phyloP scores from a whole-genome alignment of 2,113 vertebrate genomes.

The Phalacrocorax carbo region DNA sequence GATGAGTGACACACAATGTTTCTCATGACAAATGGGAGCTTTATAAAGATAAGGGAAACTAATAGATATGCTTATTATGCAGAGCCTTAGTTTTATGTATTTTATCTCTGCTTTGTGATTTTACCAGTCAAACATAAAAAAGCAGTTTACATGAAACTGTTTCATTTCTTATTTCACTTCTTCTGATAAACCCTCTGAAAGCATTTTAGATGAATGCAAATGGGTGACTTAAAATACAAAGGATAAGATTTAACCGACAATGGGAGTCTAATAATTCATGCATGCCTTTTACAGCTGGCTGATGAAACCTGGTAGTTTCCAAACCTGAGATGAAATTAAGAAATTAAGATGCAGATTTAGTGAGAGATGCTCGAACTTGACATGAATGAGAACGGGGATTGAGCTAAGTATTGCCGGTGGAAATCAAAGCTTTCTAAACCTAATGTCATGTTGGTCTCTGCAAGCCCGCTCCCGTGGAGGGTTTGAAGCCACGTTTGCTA shows the following conservation, averaged over 20 bases:
- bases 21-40: slow-evolving; percentile 43
- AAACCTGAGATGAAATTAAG: slow-evolving; percentile 21
- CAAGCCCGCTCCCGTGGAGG: rapidly evolving
- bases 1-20: slow-evolving; percentile 39
- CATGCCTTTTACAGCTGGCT: background rate
- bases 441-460: rapidly evolving
- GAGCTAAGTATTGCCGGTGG: background rate
- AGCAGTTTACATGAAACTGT: slow-evolving; percentile 13
- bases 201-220: slow-evolving; percentile 48
- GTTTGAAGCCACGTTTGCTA: background rate
- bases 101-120: slow-evolving; percentile 46
- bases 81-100: slow-evolving; percentile 16
- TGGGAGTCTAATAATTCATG: background rate
- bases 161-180: slow-evolving; percentile 46
- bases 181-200: background rate
- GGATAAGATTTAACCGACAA: background rate
- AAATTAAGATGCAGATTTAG: slow-evolving; percentile 30
- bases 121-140: slow-evolving; percentile 39
- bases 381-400: background rate
- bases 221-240: slow-evolving; percentile 23
- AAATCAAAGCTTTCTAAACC: background rate
- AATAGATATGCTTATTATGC: slow-evolving; percentile 26
- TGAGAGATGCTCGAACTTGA: background rate
- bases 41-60: slow-evolving; percentile 26
- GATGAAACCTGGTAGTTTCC: background rate